Conservation (phyloP, 1,140 invertebrate species). For the Araneus ventricosus region DNA sequence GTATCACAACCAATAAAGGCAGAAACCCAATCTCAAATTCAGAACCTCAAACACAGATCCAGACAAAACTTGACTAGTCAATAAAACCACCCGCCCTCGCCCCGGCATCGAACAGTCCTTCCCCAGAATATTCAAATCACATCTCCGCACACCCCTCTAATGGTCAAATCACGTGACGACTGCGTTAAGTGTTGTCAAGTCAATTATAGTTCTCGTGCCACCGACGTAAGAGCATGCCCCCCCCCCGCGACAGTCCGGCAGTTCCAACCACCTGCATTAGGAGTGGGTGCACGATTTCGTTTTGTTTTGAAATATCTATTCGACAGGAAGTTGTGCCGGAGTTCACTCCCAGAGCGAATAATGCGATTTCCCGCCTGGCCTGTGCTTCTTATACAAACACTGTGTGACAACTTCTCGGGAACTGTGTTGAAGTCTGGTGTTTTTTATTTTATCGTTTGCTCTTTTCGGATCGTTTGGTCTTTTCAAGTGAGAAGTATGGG, state of each 20-base stretch:
- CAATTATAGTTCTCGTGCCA: slow-evolving; percentile 27
- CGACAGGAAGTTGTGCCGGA: neutral
- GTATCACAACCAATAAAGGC: no score
- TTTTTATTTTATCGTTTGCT: slow-evolving; percentile 1
- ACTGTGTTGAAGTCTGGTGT: neutral
- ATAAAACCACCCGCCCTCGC: no score
- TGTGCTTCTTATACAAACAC: slow-evolving; percentile 11
- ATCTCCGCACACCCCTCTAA: slow-evolving; percentile 51
- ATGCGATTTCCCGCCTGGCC: slow-evolving; percentile 2
- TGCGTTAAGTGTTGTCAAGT: slow-evolving; percentile 48
- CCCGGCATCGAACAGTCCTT: no score
- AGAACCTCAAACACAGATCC: no score
- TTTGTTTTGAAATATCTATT: slow-evolving; percentile 30
- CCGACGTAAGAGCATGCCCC: neutral
- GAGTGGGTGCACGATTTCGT: neutral
- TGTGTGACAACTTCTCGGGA: slow-evolving; percentile 18
- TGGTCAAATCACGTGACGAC: slow-evolving; percentile 45
- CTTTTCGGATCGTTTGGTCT: no score
- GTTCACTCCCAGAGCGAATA: neutral
- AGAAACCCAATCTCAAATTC: no score
- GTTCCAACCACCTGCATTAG: neutral
- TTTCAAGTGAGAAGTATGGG: no score
- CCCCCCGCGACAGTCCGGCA: neutral
- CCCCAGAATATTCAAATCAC: slow-evolving; percentile 51
- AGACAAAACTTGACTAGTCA: no score